Evolutionary conservation across 2,797 vertebrate species (phyloP), one percentile per base, ranked within the genome.

Genomic region (Notolabrus celidotus): DNA sequence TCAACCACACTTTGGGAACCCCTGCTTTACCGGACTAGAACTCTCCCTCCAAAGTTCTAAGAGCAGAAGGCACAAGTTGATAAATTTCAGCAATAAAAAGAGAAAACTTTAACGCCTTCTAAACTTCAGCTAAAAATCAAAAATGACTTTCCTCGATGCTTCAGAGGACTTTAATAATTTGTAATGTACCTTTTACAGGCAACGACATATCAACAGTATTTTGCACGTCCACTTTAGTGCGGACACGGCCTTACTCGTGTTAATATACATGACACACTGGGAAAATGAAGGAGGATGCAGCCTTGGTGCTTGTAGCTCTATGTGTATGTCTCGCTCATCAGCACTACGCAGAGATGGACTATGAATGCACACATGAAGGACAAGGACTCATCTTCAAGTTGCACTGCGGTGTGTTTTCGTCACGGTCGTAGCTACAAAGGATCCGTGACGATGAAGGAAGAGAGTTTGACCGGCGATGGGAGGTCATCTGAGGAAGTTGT

Each of bases 281-380:
- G 27, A 12, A 17, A 11, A 53, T 36, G 71, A 66, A 76, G 78
- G 66, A 62, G 22, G 51, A 17, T n/a, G 16, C 36, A 20, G 67
- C 31, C 1, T 0, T 2, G 31, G 22, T 16, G 34, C 45, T 64
- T 27, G 23, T 0, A 16, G 31, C 23, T 7, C 10, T 3, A n/a
- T n/a, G n/a, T n/a, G n/a, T n/a, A n/a, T 1, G 39, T 16, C 15
- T 49, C 31, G 51, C 56, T 72, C 36, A 9, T 39, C 29, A 60
- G 67, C 49, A 38, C 65, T 23, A 4, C 7, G 16, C 41, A 14
- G 31, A 36, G 22, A 50, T 2, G 23, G 34, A 43, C 3, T 34
- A 14, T 2, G 38, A 27, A 14, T 54, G 23, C 45, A 36, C 20
- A 16, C 51, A 29, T 42, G 20, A 69, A 65, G 61, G 67, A 79